Base-by-base conservation (phyloP, 2,888 invertebrate species). In the Lithophane socia region DNA sequence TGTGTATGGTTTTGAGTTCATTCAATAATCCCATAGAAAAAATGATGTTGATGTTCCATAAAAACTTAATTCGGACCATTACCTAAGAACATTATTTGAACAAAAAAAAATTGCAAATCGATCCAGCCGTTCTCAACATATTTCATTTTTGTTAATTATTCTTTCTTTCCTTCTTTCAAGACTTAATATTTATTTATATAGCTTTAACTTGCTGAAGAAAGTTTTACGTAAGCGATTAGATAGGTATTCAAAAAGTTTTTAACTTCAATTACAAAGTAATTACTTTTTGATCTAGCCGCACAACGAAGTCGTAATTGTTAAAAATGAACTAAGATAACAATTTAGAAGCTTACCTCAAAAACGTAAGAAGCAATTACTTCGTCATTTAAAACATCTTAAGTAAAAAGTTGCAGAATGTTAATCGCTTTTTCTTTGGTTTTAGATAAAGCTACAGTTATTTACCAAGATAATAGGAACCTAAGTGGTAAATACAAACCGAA, bases 261-360 rank as follows among this genome's bases (percentile, higher is more conserved):
- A 61, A 65, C 49, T 54, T 71, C 16, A 66, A 64, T 86, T 44
- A 67, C 10, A 37, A 79, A 79, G 61, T 75, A 65, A 86, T 84
- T 77, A 75, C 65, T 83, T 69, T 78, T 82, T 73, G 70, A 68
- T 72, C 71, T 56, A 72, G 12, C 52, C n/a, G 16, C 47, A 13
- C 16, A 60, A 65, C n/a, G 44, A 60, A 82, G 63, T 64, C 10
- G 42, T 74, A 69, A 73, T 75, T 75, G 29, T 2, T 73, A 65
- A 79, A 74, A 67, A 47, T 63, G 12, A 49, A 64, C 21, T 24
- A 73, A 42, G 24, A 66, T 13, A 75, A 73, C 44, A 78, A 74
- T 73, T 71, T 63, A 21, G 47, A 24, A 60, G 60, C 58, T 75
- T 69, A 71, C 47, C 52, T 75, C 12, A 24, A 80, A 60, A 84